Percentiles rank a stretch among this genome's conserved stretches.
Conservation (phyloP, 1,140 invertebrate species). For the Gonatopus flavifemur region DNA sequence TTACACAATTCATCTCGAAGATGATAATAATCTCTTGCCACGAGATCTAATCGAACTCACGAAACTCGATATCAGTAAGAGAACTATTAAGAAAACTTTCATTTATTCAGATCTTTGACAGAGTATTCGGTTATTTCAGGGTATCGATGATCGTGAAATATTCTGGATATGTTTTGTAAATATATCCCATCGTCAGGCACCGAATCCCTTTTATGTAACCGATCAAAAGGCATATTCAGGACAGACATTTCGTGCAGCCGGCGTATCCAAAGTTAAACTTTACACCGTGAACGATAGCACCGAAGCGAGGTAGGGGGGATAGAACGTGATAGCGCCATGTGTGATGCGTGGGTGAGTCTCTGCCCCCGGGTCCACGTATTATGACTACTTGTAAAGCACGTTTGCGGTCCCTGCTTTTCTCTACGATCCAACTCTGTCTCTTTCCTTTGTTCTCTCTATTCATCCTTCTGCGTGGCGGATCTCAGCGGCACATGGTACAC, state of each 20-base stretch:
- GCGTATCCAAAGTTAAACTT: slow-evolving; percentile 53
- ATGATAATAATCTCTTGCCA: too few species aligned
- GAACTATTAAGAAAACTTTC: too few species aligned
- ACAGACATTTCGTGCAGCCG: slow-evolving; percentile 53
- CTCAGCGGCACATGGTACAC: slow-evolving; percentile 29
- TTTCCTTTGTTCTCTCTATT: too few species aligned
- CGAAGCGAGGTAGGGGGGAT: slow-evolving; percentile 10
- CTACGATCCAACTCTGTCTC: slow-evolving; percentile 8
- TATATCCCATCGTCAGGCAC: slow-evolving; percentile 6
- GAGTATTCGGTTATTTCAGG: too few species aligned
- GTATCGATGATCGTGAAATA: too few species aligned
- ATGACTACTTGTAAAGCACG: slow-evolving; percentile 47
- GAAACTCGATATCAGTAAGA: too few species aligned
- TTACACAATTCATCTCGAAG: too few species aligned
- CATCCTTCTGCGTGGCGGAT: too few species aligned
- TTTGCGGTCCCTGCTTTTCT: slow-evolving; percentile 31
- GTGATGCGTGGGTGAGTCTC: slow-evolving; percentile 43
- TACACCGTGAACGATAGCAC: slow-evolving; percentile 31
- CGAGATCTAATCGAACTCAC: too few species aligned
- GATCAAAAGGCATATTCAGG: slow-evolving; percentile 26
- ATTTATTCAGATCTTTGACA: too few species aligned
- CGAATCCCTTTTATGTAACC: too few species aligned
- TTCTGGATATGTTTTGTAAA: too few species aligned
- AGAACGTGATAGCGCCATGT: slow-evolving; percentile 47
- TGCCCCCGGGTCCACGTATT: slow-evolving; percentile 35